Percentiles rank a stretch among this genome's conserved stretches.
Conservation (phyloP, 2,113 vertebrate genomes). For the Synodontis membranacea region DNA sequence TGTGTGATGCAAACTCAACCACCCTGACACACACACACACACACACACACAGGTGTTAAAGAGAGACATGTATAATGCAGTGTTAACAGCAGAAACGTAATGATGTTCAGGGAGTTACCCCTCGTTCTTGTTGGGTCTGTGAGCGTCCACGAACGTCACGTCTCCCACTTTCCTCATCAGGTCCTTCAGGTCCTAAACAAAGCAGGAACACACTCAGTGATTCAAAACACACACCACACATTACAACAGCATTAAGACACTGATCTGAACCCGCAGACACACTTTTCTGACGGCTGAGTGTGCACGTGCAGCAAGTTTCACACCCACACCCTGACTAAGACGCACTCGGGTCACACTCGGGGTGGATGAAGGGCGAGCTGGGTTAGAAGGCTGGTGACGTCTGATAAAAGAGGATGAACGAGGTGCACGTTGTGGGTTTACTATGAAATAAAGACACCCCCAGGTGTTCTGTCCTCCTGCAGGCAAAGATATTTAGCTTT, state of each 20-base stretch:
- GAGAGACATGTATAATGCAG: not conserved
- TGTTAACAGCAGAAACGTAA: not conserved
- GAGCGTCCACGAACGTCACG: constrained; percentile 92
- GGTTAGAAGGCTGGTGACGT: not conserved
- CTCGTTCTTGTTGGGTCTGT: constrained; percentile 90
- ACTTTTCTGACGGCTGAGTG: constrained; percentile 20
- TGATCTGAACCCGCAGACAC: constrained; percentile 19
- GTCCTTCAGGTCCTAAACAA: constrained; percentile 88
- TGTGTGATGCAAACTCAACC: constrained; percentile 89
- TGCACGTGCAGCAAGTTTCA: constrained; percentile 27
- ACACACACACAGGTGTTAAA: not conserved
- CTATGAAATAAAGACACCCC: not conserved
- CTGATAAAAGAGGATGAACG: not conserved
- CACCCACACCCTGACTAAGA: constrained; percentile 29
- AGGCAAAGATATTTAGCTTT: not conserved
- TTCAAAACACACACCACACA: not conserved
- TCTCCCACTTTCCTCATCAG: constrained; percentile 93
- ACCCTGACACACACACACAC: constrained; percentile 69
- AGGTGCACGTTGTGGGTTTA: not conserved
- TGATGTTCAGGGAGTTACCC: constrained; percentile 68
- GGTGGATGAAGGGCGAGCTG: not conserved
- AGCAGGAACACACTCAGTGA: constrained; percentile 45
- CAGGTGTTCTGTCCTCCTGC: not conserved
- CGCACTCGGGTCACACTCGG: not conserved
- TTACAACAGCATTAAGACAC: constrained; percentile 19